Conservation (phyloP, 2,888 invertebrate genomes). For the Synergus itoensis region DNA sequence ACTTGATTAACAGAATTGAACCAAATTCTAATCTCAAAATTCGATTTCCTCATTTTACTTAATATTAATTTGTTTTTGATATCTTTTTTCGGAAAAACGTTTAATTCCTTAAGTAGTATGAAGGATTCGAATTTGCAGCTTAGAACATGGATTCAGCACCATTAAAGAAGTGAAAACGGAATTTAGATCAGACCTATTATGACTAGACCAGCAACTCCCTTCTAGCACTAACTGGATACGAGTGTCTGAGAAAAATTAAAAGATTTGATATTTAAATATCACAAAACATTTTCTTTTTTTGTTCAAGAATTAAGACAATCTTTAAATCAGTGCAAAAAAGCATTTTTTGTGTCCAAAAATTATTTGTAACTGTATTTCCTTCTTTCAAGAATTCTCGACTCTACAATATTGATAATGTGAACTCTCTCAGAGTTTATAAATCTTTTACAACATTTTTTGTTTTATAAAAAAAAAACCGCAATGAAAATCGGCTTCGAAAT, state of each 20-base stretch:
- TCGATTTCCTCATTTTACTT: no score
- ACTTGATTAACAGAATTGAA: no score
- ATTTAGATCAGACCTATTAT: slow-evolving; percentile 32
- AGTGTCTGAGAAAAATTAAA: neutral
- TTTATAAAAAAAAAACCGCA: neutral
- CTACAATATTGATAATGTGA: neutral
- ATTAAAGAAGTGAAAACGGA: neutral
- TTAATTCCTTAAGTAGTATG: no score
- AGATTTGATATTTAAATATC: slow-evolving; percentile 16
- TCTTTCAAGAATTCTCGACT: neutral
- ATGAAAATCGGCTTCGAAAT: neutral
- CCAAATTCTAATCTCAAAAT: no score
- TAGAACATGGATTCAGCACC: no score
- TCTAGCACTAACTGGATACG: neutral
- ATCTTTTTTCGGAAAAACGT: no score
- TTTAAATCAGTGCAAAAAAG: neutral
- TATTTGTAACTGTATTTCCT: neutral
- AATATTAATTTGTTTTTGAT: no score
- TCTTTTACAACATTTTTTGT: neutral
- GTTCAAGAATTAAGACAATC: neutral
- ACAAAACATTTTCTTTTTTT: slow-evolving; percentile 28
- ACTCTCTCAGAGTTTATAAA: neutral
- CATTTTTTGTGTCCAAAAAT: neutral
- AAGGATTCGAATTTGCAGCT: no score
- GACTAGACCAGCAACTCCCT: slow-evolving; percentile 30